phyloP scores from a whole-genome alignment of 1,140 invertebrate genomes.

The Scylla paramamosain region DNA sequence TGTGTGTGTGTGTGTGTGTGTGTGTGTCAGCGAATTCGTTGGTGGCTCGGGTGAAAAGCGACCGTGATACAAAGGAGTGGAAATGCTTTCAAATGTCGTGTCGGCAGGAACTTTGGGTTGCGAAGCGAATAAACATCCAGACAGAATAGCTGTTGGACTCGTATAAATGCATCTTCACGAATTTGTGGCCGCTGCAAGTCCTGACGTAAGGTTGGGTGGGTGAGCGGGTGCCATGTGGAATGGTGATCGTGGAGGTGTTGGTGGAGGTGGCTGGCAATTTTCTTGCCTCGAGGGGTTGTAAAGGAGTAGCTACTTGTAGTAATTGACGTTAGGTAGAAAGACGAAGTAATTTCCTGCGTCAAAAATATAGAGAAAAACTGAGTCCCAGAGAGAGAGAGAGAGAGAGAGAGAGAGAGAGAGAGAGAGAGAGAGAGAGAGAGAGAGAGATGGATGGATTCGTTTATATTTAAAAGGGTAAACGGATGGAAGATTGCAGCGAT shows the following conservation, averaged over 20 bases:
- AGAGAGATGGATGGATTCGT: no score
- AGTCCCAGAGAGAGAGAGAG: neutral
- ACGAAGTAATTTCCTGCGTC: neutral
- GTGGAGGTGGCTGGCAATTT: neutral
- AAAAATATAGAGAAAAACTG: neutral
- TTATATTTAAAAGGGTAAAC: no score
- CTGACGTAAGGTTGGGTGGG: neutral
- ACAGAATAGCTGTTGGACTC: conserved; percentile 8
- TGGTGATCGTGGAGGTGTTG: no score
- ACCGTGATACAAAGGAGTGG: neutral
- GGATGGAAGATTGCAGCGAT: no score
- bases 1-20: no score
- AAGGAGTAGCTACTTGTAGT: neutral
- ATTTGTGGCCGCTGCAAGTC: neutral
- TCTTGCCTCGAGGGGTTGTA: neutral
- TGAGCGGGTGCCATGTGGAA: neutral
- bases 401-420: neutral
- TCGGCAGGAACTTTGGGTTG: neutral
- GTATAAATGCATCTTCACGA: neutral
- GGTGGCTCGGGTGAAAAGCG: neutral
- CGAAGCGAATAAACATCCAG: neutral
- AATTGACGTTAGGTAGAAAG: neutral
- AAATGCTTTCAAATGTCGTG: conserved; percentile 14
- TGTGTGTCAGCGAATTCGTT: neutral
- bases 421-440: no score